These are phyloP conservation scores for Pseudococcus viburni DNA, from an alignment of 2,888 invertebrate genomes.

Conservation along the genomic window DNA sequence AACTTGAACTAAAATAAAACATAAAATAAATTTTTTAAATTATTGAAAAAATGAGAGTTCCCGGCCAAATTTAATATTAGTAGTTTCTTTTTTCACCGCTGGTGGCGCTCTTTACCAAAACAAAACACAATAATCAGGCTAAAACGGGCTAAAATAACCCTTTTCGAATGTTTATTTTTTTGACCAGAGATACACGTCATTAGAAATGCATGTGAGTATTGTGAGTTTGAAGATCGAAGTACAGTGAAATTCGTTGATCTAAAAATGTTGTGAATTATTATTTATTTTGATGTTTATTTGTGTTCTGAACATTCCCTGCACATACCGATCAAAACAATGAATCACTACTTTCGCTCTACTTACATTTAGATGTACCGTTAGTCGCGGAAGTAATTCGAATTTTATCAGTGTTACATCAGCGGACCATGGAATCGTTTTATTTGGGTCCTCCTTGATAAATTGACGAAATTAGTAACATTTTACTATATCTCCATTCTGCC, in stretches of 20 bases:
- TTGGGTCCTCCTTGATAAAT: constrained; percentile 34
- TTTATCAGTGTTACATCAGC: constrained; percentile 47
- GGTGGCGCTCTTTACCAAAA: neutral
- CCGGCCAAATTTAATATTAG: neutral
- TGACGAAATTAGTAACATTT: neutral
- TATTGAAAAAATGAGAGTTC: no score
- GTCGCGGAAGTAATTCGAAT: constrained; percentile 18
- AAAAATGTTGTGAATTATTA: neutral
- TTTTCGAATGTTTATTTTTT: constrained; percentile 37
- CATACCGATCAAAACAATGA: neutral
- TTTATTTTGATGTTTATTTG: constrained; percentile 6
- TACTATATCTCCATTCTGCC: neutral
- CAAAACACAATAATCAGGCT: no score
- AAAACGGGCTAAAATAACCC: neutral
- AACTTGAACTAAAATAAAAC: neutral
- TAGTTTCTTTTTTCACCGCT: neutral
- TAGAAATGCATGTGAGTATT: constrained; percentile 26
- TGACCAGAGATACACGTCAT: constrained; percentile 33
- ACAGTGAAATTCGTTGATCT: neutral
- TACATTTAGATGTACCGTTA: constrained; percentile 16
- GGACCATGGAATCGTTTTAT: constrained; percentile 39
- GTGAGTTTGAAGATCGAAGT: constrained; percentile 40
- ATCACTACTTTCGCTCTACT: neutral
- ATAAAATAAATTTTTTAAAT: neutral
- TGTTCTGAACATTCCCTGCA: neutral